Conservation (phyloP, 2,888 invertebrate species). For the Nomada flava region DNA sequence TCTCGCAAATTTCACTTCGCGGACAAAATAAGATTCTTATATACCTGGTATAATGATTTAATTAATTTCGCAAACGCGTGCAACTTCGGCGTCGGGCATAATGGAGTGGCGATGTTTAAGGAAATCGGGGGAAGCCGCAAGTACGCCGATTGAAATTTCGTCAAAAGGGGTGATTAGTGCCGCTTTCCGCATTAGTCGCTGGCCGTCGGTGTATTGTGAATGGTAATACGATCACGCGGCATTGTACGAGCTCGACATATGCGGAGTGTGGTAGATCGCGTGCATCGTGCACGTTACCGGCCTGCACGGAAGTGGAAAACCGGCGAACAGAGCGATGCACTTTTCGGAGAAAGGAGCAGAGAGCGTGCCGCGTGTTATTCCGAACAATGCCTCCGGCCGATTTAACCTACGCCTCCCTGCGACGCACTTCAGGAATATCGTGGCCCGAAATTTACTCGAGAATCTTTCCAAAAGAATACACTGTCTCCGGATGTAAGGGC, state of each 20-base stretch:
- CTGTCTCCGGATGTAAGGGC: not conserved
- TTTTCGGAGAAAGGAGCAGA: slow-evolving; percentile 28
- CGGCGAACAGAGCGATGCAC: slow-evolving; percentile 35
- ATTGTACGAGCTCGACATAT: slow-evolving; percentile 56
- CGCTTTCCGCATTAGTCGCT: slow-evolving; percentile 40
- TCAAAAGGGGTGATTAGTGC: slow-evolving; percentile 58
- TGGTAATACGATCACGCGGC: slow-evolving; percentile 62
- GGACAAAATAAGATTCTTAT: too few species aligned
- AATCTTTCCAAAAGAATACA: not conserved
- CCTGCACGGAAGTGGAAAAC: slow-evolving; percentile 16
- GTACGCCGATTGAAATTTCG: slow-evolving; percentile 56
- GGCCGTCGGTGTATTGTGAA: slow-evolving; percentile 42
- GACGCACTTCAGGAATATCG: not conserved
- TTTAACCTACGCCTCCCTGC: slow-evolving; percentile 37
- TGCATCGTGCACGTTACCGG: slow-evolving; percentile 11
- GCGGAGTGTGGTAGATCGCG: slow-evolving; percentile 33
- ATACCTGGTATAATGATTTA: not conserved
- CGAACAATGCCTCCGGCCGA: slow-evolving; percentile 37
- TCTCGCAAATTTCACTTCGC: too few species aligned
- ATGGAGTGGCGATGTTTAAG: slow-evolving; percentile 23
- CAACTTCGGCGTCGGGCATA: not conserved
- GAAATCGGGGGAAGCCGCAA: slow-evolving; percentile 51
- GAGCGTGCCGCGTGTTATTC: slow-evolving; percentile 42
- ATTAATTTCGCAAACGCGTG: not conserved
- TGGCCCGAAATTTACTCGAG: not conserved